phyloP scores from a whole-genome alignment of 2,797 vertebrate species.

The Myiotriccus ornatus region DNA sequence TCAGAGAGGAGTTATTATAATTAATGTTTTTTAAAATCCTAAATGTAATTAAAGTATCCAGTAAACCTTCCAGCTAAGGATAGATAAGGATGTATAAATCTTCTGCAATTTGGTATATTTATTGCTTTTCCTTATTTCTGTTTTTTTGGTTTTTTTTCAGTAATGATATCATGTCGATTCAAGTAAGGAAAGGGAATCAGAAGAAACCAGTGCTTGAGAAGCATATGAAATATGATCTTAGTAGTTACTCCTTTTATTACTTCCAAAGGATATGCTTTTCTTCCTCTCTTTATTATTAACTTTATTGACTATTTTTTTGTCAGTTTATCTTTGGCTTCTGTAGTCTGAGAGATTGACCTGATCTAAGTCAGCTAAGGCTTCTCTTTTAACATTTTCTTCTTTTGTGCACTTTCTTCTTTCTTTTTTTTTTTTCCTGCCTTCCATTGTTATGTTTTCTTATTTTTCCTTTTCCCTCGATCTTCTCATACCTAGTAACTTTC shows the following conservation, averaged over 20 bases:
- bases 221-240: neutral
- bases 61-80: neutral
- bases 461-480: neutral
- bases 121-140: neutral
- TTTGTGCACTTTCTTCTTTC: neutral
- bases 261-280: neutral
- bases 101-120: neutral
- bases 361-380: neutral
- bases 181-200: neutral
- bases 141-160: neutral
- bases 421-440: neutral
- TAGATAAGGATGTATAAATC: neutral
- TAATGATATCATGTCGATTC: neutral
- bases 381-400: neutral
- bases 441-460: neutral
- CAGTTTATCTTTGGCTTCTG: neutral
- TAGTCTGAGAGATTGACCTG: neutral
- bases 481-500: neutral
- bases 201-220: neutral
- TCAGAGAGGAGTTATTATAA: neutral
- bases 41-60: neutral
- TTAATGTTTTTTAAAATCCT: neutral
- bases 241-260: neutral
- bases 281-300: neutral
- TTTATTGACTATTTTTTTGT: neutral